A percentile compares a stretch with the other conserved stretches of the same genome.
Evolutionary conservation across 2,113 vertebrate species (phyloP).

Genomic region (Trematocara stigmaticum): DNA sequence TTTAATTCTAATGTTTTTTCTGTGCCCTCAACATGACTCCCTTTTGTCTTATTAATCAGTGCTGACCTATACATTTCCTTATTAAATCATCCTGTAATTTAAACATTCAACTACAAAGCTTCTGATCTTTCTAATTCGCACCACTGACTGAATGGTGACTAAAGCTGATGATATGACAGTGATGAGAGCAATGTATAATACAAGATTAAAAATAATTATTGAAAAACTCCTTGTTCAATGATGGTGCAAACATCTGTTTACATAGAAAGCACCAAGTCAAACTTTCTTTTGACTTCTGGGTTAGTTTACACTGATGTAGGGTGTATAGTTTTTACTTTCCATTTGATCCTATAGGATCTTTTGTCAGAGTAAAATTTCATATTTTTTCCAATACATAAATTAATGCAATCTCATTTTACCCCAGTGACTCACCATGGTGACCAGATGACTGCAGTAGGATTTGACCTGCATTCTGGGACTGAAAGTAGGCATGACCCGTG

Average conservation of each 20-base stretch:
- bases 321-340: background rate
- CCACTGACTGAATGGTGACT: background rate
- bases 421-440: conserved; percentile 41
- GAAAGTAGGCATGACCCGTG: conserved; percentile 63
- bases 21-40: background rate
- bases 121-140: background rate
- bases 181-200: background rate
- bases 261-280: background rate
- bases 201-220: background rate
- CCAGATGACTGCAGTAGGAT: conserved; percentile 69
- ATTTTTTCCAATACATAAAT: background rate
- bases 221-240: background rate
- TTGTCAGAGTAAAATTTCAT: background rate
- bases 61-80: background rate
- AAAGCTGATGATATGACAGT: background rate
- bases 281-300: background rate
- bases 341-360: background rate
- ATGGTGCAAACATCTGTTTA: background rate
- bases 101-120: background rate
- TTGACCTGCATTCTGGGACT: conserved; percentile 64
- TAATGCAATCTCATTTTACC: background rate
- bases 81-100: background rate
- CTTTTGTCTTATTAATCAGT: background rate
- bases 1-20: background rate
- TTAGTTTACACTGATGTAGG: background rate